Evolutionary conservation across 2,797 vertebrate species (phyloP).

Genomic region (Semotilus atromaculatus): DNA sequence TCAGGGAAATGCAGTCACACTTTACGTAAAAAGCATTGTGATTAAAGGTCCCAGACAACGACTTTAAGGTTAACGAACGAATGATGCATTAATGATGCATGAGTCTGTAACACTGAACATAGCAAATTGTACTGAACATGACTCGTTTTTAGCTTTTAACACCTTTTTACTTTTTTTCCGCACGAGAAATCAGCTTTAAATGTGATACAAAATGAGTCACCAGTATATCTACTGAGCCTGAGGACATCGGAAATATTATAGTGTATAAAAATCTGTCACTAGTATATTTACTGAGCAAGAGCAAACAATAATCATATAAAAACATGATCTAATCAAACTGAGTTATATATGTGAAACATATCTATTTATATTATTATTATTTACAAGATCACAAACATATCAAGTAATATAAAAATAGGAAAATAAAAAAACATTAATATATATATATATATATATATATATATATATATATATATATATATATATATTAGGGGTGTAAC

Average conservation of each 20-base stretch:
- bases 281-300: slow-evolving; percentile 4
- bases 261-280: neutral
- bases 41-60: slow-evolving; percentile 13
- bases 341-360: slow-evolving; percentile 1
- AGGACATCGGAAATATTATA: neutral
- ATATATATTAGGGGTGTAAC: neutral
- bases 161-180: neutral
- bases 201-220: neutral
- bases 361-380: neutral
- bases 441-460: too few species aligned
- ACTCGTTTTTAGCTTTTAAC: slow-evolving; percentile 6
- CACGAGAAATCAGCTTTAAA: neutral
- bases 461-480: too few species aligned
- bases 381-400: neutral
- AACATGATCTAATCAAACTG: neutral
- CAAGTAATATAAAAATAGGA: too few species aligned
- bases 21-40: neutral
- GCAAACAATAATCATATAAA: neutral
- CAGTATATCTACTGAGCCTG: slow-evolving; percentile 3
- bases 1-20: slow-evolving; percentile 1
- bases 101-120: slow-evolving; percentile 20
- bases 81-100: slow-evolving; percentile 8
- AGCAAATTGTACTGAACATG: slow-evolving; percentile 10
- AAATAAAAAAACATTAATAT: too few species aligned
- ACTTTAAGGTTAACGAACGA: neutral